Evolutionary conservation across 1,140 invertebrate species (phyloP), one percentile per base, ranked within the genome.

Genomic region (Brachionus asplanchnoidis): DNA sequence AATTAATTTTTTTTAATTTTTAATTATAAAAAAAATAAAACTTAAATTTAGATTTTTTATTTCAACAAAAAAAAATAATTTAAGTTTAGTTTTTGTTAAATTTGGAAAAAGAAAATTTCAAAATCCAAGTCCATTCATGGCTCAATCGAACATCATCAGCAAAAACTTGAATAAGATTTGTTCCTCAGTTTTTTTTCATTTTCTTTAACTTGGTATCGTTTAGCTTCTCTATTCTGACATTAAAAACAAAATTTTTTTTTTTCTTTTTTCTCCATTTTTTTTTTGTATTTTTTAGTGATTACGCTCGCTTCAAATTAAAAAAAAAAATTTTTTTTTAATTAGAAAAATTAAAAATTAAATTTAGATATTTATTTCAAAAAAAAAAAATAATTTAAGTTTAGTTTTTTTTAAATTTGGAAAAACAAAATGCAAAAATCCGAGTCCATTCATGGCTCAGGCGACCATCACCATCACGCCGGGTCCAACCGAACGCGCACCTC

Each of bases 221-320:
- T 83, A 32, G 23, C 42, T 83, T 60, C 36, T 23, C 77, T 66
- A 44, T 44, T 40, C 53, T 66, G 56, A 83, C 50, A 56, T 60
- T 40, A 83, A 56, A 83, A 83, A 65, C 79, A 83, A 83, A 83
- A 36, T 60, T 65, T 44, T 36, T n/a, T n/a, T n/a, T n/a, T n/a
- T n/a, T n/a, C n/a, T n/a, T n/a, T n/a, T n/a, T n/a, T n/a, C n/a
- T n/a, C n/a, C n/a, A n/a, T n/a, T n/a, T n/a, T n/a, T 60, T 36
- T 83, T 17, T 40, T 36, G 32, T 36, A 36, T 56, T 50, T 83
- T 56, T 14, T 60, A 9, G 12, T 53, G 46, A 20, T 79, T 56
- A 28, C 53, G 26, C 42, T 73, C 42, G 68, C 32, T 40, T 73
- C 32, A 44, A 73, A 32, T 73, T 73, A 2, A 17, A n/a, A n/a